phyloP scores from a whole-genome alignment of 2,113 vertebrate species.

The Podarcis cretensis region DNA sequence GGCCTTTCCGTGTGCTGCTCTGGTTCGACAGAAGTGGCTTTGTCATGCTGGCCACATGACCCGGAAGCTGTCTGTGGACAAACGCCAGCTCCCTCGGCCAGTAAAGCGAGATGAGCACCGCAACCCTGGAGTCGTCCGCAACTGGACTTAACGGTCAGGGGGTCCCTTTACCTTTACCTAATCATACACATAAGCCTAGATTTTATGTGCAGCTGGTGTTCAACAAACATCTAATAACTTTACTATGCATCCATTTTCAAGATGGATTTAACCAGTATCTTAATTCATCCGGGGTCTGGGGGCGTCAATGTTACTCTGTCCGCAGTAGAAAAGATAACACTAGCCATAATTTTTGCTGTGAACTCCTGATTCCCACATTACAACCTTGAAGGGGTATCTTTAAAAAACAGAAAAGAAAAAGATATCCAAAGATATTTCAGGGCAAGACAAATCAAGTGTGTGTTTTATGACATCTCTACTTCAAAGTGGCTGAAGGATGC shows the following conservation, averaged over 20 bases:
- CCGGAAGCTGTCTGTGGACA: no score
- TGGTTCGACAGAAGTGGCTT: no score
- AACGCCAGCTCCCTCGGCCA: no score
- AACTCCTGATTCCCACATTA: constrained; percentile 7
- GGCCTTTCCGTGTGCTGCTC: no score
- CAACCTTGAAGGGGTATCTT: background rate
- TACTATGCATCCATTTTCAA: background rate
- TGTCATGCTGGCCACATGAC: no score
- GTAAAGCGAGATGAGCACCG: no score
- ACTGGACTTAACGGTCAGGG: no score
- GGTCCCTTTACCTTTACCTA: no score
- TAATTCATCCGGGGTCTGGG: background rate
- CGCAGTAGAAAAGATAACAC: background rate
- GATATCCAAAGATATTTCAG: background rate
- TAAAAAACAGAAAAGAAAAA: no score
- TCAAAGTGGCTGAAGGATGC: rapidly evolving
- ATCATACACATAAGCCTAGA: rapidly evolving
- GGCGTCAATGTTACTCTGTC: rapidly evolving
- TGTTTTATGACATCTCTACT: background rate
- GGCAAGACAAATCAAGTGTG: rapidly evolving
- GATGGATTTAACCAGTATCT: background rate
- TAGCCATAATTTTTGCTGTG: rapidly evolving
- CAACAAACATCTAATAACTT: background rate
- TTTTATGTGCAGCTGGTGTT: background rate
- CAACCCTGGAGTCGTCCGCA: no score